Percentiles rank a stretch among this genome's conserved stretches.
Conservation (phyloP, 2,888 invertebrate genomes). For the Heliconius cydno region DNA sequence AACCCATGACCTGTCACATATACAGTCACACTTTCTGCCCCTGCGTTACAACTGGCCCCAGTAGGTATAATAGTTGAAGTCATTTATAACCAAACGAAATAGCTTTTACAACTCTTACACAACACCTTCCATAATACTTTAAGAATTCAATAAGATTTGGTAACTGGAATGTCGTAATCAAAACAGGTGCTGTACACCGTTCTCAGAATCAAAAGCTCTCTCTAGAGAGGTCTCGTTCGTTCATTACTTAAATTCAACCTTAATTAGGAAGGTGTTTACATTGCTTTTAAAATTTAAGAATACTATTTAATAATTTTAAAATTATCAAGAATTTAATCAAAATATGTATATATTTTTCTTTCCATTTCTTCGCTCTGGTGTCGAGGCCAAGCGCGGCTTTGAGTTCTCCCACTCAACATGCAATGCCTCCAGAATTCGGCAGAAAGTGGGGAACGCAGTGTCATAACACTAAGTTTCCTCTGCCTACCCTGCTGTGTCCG, state of each 20-base stretch:
- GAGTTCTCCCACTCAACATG: too few relatives aligned
- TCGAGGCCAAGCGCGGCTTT: too few relatives aligned
- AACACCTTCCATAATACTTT: background rate
- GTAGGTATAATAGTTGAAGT: conserved; percentile 3
- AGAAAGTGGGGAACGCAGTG: too few relatives aligned
- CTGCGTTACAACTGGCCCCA: background rate
- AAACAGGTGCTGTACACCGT: conserved; percentile 11
- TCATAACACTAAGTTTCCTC: too few relatives aligned
- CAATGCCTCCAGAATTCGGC: too few relatives aligned
- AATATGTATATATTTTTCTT: too few relatives aligned
- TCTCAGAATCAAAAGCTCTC: conserved; percentile 5
- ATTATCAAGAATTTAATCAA: too few relatives aligned
- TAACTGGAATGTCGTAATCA: conserved; percentile 20
- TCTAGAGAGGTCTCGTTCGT: background rate
- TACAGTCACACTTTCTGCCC: too few relatives aligned
- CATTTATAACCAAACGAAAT: conserved; percentile 11
- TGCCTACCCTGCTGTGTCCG: too few relatives aligned
- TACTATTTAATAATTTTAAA: background rate
- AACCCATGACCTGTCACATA: too few relatives aligned
- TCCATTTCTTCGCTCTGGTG: too few relatives aligned
- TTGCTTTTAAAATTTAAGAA: background rate
- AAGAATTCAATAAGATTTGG: conserved; percentile 6
- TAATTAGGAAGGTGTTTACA: background rate
- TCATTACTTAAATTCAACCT: background rate
- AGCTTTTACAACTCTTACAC: conserved; percentile 7